Evolutionary conservation across 64 coral and sea anemone species (phyloP).

Genomic region (Exaiptasia diaphana): DNA sequence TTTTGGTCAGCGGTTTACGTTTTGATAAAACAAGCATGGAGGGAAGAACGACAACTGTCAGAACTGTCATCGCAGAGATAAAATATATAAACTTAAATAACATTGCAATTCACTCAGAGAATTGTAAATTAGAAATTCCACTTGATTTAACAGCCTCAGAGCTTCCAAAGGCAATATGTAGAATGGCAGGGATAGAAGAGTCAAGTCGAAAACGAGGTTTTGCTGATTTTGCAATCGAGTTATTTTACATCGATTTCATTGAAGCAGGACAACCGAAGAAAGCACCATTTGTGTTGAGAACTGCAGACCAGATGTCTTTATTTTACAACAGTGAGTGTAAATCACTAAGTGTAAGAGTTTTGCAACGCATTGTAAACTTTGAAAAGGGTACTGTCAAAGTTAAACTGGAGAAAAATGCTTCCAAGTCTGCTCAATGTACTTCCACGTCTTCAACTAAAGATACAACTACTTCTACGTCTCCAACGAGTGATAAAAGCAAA

Average conservation of each 20-base stretch:
- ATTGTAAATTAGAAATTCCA: constrained; percentile 55
- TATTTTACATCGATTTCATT: constrained; percentile 33
- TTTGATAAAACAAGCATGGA: constrained; percentile 36
- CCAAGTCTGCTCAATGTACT: background rate
- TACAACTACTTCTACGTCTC: too few species aligned
- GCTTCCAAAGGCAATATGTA: background rate
- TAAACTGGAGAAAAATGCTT: background rate
- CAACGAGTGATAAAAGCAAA: background rate
- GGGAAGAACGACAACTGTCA: background rate
- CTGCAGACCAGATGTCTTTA: background rate
- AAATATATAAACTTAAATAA: constrained; percentile 58
- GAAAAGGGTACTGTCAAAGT: background rate
- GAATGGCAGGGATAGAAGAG: constrained; percentile 23
- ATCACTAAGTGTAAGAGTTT: too few species aligned
- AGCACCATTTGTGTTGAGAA: background rate
- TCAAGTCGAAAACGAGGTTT: constrained; percentile 34
- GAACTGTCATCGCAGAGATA: constrained; percentile 50
- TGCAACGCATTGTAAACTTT: too few species aligned
- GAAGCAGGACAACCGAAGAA: constrained; percentile 14
- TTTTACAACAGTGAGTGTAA: background rate
- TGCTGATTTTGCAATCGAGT: constrained; percentile 29
- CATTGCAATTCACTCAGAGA: constrained; percentile 57
- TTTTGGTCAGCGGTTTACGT: constrained; percentile 48
- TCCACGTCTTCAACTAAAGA: background rate
- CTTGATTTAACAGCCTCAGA: constrained; percentile 26